Conservation (phyloP, 2,888 invertebrate species). For the Leistus spinibarbis region DNA sequence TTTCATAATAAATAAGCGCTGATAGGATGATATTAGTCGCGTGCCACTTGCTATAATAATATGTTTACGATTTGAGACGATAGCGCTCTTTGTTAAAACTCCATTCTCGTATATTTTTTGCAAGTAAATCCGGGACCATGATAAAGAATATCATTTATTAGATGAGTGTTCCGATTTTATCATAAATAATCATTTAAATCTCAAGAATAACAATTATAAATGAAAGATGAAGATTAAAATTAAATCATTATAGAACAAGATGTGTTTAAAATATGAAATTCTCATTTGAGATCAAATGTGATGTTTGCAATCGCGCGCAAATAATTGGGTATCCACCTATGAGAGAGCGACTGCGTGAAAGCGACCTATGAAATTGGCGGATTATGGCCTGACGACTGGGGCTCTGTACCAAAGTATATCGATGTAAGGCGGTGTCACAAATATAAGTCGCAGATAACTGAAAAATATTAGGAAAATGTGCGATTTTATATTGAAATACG, state of each 20-base stretch:
- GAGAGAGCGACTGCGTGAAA: conserved; percentile 34
- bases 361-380: conserved; percentile 44
- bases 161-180: background rate
- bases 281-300: background rate
- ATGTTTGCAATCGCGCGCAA: conserved; percentile 21
- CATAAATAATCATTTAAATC: background rate
- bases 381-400: conserved; percentile 49
- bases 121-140: background rate
- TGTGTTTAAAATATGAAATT: background rate
- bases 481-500: background rate
- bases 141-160: background rate
- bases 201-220: background rate
- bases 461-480: background rate
- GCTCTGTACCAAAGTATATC: conserved; percentile 40
- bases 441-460: background rate
- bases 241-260: background rate
- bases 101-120: background rate
- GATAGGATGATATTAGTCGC: background rate
- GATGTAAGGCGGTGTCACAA: conserved; percentile 6
- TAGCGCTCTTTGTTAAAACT: background rate
- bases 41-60: background rate
- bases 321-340: conserved; percentile 27
- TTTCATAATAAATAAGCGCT: background rate
- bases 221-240: background rate
- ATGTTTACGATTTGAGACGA: background rate